These are phyloP conservation scores for Tachypleus tridentatus DNA, from an alignment of 1,140 invertebrate species.

Conservation along the genomic window DNA sequence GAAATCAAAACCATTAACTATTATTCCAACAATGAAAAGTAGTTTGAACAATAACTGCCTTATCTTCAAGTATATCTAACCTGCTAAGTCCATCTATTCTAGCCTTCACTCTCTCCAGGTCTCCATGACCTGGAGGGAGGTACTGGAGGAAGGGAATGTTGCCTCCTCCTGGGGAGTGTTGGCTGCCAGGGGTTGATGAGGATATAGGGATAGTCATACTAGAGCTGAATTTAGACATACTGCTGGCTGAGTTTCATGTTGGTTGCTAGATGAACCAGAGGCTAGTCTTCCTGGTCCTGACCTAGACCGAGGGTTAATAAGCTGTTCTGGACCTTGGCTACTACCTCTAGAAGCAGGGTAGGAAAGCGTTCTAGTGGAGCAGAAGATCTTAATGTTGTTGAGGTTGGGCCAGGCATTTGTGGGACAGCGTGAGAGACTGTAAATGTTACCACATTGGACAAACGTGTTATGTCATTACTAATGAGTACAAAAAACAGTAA, in stretches of 20 bases:
- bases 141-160: slow-evolving; percentile 17
- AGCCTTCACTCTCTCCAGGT: no score
- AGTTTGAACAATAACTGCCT: no score
- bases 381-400: slow-evolving; percentile 9
- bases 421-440: no score
- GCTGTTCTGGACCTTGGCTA: slow-evolving; percentile 37
- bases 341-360: slow-evolving; percentile 28
- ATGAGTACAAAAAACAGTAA: no score
- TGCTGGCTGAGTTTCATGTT: slow-evolving; percentile 18
- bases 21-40: no score
- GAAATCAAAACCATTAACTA: no score
- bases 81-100: no score
- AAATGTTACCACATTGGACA: no score
- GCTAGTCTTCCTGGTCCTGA: slow-evolving; percentile 23
- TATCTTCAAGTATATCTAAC: no score
- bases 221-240: slow-evolving; percentile 33
- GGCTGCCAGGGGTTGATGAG: slow-evolving; percentile 9
- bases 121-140: slow-evolving; percentile 3
- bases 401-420: no score
- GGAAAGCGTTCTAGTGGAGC: slow-evolving; percentile 8
- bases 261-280: slow-evolving; percentile 6
- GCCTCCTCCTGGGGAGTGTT: slow-evolving; percentile 10
- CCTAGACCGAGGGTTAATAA: slow-evolving; percentile 32
- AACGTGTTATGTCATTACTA: no score
- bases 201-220: slow-evolving; percentile 36